Base-by-base conservation (phyloP, 2,113 vertebrate genomes). In the Campylomormyrus tamandua region DNA sequence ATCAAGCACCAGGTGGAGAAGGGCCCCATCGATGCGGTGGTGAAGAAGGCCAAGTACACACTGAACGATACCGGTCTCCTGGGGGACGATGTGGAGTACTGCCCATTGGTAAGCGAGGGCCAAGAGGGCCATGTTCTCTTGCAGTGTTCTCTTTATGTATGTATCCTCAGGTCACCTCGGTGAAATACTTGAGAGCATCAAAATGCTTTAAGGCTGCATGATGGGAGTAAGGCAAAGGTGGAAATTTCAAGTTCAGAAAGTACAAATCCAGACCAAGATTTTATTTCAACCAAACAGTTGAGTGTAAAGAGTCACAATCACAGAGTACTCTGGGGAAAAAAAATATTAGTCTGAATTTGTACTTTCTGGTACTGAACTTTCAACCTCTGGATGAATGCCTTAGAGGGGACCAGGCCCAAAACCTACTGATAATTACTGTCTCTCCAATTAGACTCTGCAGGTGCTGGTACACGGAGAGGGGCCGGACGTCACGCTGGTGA, bases 1-100 rank as follows among this genome's bases (percentile, higher is more conserved):
- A 95, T 99, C 92, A 99, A 99, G 92, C 98, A 99, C 85, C 98
- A 99, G 94, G 98, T 99, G 87, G 98, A 99, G 93, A 99, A 98
- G 91, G 98, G 98, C 0, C 98, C 98, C 0, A 98, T 99, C 91
- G 98, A 99, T 86, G 98, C 97, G 0, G 96, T 97, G 90, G 93
- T 98, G 93, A 98, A 97, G 94, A 99, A 98, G 91, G 98, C 98
- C 93, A 99, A 99, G 56, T 99, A 99, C 94, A 99, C 98, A 0
- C 92, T 99, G 91, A 99, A 99, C 3, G 98, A 99, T 91, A 99
- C 98, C 0, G 98, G 98, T 3, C 96, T 99, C 90, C 95, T 99
- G 92, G 98, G 98, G 88, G 98, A 99, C 45, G 98, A 99, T 13
- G 98, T 99, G 0, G 98, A 99, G 91, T 99, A 99, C 58, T 94